Conservation (phyloP, 2,797 vertebrate species). For the Squalus acanthias region DNA sequence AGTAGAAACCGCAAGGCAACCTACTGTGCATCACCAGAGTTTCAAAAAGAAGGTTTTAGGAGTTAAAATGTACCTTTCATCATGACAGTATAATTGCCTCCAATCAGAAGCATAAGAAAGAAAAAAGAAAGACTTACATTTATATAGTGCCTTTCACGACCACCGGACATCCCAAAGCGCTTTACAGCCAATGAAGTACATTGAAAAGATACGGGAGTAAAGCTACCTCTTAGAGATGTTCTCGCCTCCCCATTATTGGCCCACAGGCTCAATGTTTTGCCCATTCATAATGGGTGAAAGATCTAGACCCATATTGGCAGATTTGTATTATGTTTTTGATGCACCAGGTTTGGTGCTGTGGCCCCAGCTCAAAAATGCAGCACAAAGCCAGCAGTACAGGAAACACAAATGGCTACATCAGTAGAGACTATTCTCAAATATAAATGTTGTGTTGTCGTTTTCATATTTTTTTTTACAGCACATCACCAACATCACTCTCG, state of each 20-base stretch:
- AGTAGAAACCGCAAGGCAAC: background rate
- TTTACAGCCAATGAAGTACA: too few species aligned
- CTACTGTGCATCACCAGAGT: background rate
- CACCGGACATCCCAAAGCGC: too few species aligned
- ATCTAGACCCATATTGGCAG: background rate
- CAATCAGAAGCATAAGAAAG: background rate
- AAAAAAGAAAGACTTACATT: too few species aligned
- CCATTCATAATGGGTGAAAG: background rate
- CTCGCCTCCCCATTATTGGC: background rate
- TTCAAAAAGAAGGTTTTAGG: background rate
- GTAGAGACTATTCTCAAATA: background rate
- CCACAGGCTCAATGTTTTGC: background rate
- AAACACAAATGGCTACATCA: background rate
- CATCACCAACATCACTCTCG: background rate
- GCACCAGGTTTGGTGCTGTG: background rate
- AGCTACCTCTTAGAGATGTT: background rate
- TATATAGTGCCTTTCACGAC: too few species aligned
- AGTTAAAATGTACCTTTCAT: background rate
- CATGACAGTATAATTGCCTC: background rate
- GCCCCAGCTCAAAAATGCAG: background rate
- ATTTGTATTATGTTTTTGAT: background rate
- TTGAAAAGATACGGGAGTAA: background rate
- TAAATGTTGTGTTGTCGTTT: background rate
- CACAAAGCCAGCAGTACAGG: background rate
- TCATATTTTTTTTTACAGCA: background rate